phyloP scores from a whole-genome alignment of 1,140 invertebrate species.

The Sitophilus oryzae region DNA sequence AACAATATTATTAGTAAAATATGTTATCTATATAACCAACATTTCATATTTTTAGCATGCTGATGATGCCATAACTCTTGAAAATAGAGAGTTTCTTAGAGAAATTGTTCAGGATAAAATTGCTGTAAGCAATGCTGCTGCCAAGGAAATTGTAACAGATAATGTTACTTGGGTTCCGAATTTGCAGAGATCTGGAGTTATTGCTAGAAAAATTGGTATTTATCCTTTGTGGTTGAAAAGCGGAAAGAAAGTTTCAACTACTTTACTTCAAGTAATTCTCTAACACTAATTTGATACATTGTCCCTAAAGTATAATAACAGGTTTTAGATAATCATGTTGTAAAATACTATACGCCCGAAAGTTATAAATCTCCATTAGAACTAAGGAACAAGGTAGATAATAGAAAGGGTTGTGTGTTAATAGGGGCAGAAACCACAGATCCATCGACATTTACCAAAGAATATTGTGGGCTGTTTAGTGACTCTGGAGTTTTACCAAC shows the following conservation, averaged over 20 bases:
- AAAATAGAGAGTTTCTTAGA: slow-evolving; percentile 78
- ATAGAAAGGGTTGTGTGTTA: slow-evolving; percentile 64
- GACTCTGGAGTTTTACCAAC: slow-evolving; percentile 87
- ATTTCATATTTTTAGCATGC: slow-evolving; percentile 48
- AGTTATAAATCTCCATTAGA: slow-evolving; percentile 57
- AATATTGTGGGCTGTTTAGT: slow-evolving; percentile 83
- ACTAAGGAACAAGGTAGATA: slow-evolving; percentile 40
- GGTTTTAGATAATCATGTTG: slow-evolving; percentile 93
- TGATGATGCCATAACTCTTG: slow-evolving; percentile 66
- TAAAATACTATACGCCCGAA: slow-evolving; percentile 85
- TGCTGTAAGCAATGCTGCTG: slow-evolving; percentile 48
- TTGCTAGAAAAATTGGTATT: slow-evolving; percentile 89
- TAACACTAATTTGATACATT: not conserved
- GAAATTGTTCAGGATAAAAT: slow-evolving; percentile 62
- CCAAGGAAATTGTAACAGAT: slow-evolving; percentile 49
- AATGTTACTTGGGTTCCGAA: slow-evolving; percentile 56
- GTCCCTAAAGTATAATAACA: slow-evolving; percentile 42
- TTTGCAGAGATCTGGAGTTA: slow-evolving; percentile 71
- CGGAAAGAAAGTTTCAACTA: slow-evolving; percentile 71
- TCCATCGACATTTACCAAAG: slow-evolving; percentile 80
- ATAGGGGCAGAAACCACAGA: slow-evolving; percentile 87
- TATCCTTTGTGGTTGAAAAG: slow-evolving; percentile 89
- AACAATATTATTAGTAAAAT: slow-evolving; percentile 12
- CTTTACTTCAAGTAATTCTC: slow-evolving; percentile 71
- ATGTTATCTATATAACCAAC: slow-evolving; percentile 10